phyloP scores from a whole-genome alignment of 1,140 invertebrate species.

The Trypoxylus dichotomus region DNA sequence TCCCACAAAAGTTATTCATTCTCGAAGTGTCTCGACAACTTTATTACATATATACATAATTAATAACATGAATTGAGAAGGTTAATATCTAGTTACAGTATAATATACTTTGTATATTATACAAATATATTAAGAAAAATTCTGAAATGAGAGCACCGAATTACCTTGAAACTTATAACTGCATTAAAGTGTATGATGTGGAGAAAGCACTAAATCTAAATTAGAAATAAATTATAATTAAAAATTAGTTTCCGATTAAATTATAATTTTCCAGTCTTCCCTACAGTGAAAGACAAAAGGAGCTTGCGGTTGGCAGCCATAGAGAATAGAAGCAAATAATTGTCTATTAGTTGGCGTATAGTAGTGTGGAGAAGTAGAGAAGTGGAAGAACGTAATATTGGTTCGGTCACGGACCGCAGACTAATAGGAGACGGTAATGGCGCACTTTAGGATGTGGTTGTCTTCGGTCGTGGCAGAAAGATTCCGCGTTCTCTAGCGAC shows the following conservation, averaged over 20 bases:
- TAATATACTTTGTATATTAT: too few species aligned
- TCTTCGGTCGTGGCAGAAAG: constrained; percentile 29
- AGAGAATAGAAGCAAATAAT: constrained; percentile 26
- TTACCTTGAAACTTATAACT: too few species aligned
- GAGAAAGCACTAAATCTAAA: too few species aligned
- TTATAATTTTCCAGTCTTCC: background rate
- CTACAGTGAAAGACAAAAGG: background rate
- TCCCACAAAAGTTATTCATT: too few species aligned
- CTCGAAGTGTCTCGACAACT: too few species aligned
- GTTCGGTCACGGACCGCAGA: constrained; percentile 36
- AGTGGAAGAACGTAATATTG: constrained; percentile 16
- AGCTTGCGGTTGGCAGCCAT: background rate
- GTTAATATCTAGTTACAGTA: too few species aligned
- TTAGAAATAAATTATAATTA: too few species aligned
- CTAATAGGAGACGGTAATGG: constrained; percentile 36
- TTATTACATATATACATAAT: too few species aligned
- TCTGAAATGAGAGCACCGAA: too few species aligned
- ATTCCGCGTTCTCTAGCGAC: constrained; percentile 33
- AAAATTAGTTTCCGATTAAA: background rate
- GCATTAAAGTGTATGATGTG: too few species aligned
- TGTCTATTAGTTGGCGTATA: constrained; percentile 31
- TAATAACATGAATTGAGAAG: too few species aligned
- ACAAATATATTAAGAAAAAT: too few species aligned
- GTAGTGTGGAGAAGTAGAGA: background rate
- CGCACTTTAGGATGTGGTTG: constrained; percentile 35